These are phyloP conservation scores for Discoglossus pictus DNA, from an alignment of 2,797 vertebrate genomes.

Conservation along the genomic window DNA sequence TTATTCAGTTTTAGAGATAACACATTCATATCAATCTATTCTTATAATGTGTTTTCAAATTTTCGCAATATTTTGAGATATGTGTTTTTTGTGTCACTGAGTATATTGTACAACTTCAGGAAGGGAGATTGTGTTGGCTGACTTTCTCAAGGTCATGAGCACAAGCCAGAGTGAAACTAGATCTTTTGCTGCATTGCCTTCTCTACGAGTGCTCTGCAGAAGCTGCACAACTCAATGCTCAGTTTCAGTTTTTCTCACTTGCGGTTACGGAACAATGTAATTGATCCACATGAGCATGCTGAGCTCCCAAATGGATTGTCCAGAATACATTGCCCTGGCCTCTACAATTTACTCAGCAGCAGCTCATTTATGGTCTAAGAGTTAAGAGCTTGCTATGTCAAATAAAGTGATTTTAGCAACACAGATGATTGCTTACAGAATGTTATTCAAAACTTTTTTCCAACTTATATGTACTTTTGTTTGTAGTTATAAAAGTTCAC, in stretches of 20 bases:
- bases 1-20: too few relatives aligned
- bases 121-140: background rate
- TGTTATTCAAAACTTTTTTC: too few relatives aligned
- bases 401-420: too few relatives aligned
- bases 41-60: too few relatives aligned
- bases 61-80: too few relatives aligned
- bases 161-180: background rate
- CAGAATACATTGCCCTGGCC: background rate
- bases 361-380: background rate
- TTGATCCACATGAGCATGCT: background rate
- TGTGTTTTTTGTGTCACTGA: too few relatives aligned
- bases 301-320: background rate
- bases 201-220: background rate
- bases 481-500: too few relatives aligned
- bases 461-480: too few relatives aligned
- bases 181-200: background rate
- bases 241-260: background rate
- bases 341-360: background rate
- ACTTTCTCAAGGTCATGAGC: background rate
- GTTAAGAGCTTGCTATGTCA: too few relatives aligned
- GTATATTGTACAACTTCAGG: too few relatives aligned
- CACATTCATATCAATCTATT: too few relatives aligned
- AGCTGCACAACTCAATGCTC: background rate
- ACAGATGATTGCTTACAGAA: too few relatives aligned
- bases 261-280: background rate